A percentile compares a stretch with the other conserved stretches of the same genome.
Conservation (phyloP, 2,888 invertebrate genomes). For the Latrodectus elegans region DNA sequence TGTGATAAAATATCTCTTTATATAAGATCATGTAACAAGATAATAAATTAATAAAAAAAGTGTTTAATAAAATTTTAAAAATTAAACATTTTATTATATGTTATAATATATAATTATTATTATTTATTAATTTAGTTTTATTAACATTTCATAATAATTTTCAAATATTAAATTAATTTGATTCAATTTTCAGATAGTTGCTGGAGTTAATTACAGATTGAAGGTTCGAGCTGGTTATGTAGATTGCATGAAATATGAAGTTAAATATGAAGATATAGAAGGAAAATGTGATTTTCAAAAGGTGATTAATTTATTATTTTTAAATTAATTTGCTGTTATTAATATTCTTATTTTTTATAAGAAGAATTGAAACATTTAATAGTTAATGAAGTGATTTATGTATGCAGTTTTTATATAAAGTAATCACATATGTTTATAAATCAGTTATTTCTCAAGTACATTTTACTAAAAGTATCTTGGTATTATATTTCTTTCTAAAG, state of each 20-base stretch:
- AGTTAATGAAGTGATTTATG: neutral
- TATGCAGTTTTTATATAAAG: neutral
- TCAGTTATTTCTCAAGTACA: too few species aligned
- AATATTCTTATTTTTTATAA: neutral
- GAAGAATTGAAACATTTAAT: neutral
- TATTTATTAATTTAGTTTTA: neutral
- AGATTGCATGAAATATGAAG: slow-evolving; percentile 45
- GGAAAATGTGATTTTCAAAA: slow-evolving; percentile 42
- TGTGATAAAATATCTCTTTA: too few species aligned
- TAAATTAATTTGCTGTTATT: neutral
- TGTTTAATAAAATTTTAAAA: too few species aligned
- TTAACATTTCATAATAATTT: neutral
- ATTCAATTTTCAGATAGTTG: slow-evolving; percentile 51
- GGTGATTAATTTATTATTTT: slow-evolving; percentile 11
- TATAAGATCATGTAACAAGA: too few species aligned
- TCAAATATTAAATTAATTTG: neutral
- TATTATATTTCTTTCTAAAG: too few species aligned
- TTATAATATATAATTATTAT: neutral
- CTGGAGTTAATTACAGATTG: slow-evolving; percentile 62
- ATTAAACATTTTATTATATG: too few species aligned
- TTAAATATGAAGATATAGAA: slow-evolving; percentile 49
- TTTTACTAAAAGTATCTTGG: too few species aligned
- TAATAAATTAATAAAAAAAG: too few species aligned
- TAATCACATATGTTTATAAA: too few species aligned
- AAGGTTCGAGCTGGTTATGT: slow-evolving; percentile 46